Base-by-base conservation (phyloP, 2,888 invertebrate genomes). In the Carcina quercana region DNA sequence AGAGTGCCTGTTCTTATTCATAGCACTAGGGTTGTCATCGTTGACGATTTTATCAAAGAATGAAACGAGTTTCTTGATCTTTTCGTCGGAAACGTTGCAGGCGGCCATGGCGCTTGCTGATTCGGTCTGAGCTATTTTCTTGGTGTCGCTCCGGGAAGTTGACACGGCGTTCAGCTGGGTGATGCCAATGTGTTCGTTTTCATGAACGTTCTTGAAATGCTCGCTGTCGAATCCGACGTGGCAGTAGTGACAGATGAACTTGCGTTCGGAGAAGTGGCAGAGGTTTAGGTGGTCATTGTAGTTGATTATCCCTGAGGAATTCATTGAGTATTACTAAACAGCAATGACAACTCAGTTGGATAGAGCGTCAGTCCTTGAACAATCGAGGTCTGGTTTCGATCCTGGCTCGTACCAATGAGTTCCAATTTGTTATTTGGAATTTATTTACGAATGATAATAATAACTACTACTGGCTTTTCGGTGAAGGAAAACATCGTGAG, bases 221-320 rank as follows among this genome's bases (percentile, higher is more conserved):
- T 73, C 72, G 0, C 19, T 49, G 3, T 64, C 56, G 29, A 79
- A 82, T 0, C 82, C 82, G 24, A 79, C 80, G 40, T 82, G 82
- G 42, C 82, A 82, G 44, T 78, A 82, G 33, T 71, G 70, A 27
- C 82, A 82, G 30, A 61, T 34, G 42, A 35, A 60, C 29, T 66
- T 71, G 5, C 68, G 61, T 1, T 70, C 68, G 1, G 56, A 37
- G 35, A 80, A 82, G 36, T 82, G 82, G 34, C 69, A 68, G 0
- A 80, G 50, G 39, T 80, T 80, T 0, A 82, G 47, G 13, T 82
- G 82, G 28, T 82, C 80, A 31, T 82, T 82, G 60, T 82, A 82
- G 45, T 80, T 82, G 20, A 82, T 80, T 28, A 82, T 80, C 0
- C 82, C 82, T 82, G 56, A 1, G 48, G 54, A 32, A 3, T 20